Conservation (phyloP, 2,888 invertebrate genomes). For the Ferdinandea cuprea region DNA sequence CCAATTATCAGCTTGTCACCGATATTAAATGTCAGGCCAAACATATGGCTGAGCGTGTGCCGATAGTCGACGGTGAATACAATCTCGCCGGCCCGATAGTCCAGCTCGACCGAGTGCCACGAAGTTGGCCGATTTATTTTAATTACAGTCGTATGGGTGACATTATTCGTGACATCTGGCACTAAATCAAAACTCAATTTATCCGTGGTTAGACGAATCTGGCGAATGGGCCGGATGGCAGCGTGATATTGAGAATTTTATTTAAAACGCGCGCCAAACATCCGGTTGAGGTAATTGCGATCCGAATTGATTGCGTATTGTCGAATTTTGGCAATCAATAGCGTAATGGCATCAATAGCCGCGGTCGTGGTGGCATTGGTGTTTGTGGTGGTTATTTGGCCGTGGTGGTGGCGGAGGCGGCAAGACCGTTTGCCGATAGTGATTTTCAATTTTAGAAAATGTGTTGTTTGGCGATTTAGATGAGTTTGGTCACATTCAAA, state of each 20-base stretch:
- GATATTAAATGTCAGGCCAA: constrained; percentile 87
- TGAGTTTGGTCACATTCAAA: no score
- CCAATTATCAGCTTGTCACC: constrained; percentile 90
- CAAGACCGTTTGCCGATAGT: constrained; percentile 18
- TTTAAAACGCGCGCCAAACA: constrained; percentile 62
- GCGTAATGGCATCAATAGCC: not conserved
- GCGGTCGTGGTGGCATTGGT: constrained; percentile 33
- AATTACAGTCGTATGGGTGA: constrained; percentile 90
- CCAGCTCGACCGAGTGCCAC: constrained; percentile 92
- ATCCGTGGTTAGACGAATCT: constrained; percentile 92
- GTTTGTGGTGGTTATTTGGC: constrained; percentile 47
- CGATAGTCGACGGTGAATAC: constrained; percentile 90
- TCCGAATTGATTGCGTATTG: constrained; percentile 56
- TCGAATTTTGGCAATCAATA: constrained; percentile 26
- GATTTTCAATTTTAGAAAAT: constrained; percentile 61
- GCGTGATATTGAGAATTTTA: constrained; percentile 47
- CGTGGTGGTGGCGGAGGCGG: constrained; percentile 19
- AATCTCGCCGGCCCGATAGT: constrained; percentile 89
- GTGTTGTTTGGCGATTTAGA: not conserved
- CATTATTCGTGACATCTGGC: constrained; percentile 89
- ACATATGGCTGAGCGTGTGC: constrained; percentile 88
- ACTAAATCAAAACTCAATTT: constrained; percentile 93
- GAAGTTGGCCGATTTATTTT: constrained; percentile 91
- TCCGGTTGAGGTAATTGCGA: constrained; percentile 63
- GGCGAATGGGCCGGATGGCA: constrained; percentile 18